These are phyloP conservation scores for Trichonephila clavipes DNA, from an alignment of 1,140 invertebrate species.

Conservation along the genomic window DNA sequence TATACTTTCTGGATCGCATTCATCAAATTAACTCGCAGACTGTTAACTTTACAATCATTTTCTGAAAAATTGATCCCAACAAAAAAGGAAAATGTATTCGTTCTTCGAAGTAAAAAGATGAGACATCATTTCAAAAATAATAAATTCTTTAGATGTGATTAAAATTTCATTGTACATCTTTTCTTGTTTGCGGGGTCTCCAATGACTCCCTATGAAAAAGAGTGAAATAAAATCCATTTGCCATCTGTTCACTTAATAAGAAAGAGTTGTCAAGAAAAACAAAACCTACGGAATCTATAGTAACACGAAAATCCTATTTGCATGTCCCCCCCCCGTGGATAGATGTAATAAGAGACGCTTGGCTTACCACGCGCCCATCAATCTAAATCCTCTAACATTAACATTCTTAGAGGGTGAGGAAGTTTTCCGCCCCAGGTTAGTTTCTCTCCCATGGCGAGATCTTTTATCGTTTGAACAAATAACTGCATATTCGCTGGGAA, in stretches of 20 bases:
- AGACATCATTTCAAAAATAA: too few species aligned
- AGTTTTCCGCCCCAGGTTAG: slow-evolving; percentile 30
- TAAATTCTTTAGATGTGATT: too few species aligned
- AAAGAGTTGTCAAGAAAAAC: slow-evolving; percentile 26
- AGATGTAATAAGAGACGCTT: slow-evolving; percentile 61
- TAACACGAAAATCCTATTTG: slow-evolving; percentile 69
- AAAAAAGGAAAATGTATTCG: too few species aligned
- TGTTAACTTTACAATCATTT: too few species aligned
- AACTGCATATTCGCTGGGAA: slow-evolving; percentile 30
- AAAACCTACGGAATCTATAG: slow-evolving; percentile 29
- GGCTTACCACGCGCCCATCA: slow-evolving; percentile 41
- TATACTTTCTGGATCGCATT: too few species aligned
- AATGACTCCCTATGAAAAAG: too few species aligned
- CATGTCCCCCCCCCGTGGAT: slow-evolving; percentile 44
- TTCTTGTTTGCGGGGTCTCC: too few species aligned
- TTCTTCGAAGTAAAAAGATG: too few species aligned
- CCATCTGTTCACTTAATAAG: background rate
- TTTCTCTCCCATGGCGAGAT: slow-evolving; percentile 14
- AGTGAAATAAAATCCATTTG: background rate
- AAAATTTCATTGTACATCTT: too few species aligned
- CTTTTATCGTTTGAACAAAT: slow-evolving; percentile 62
- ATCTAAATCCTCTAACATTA: slow-evolving; percentile 69
- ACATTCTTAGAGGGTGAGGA: slow-evolving; percentile 33
- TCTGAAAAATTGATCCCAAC: too few species aligned
- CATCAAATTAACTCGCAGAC: too few species aligned